A percentile compares a stretch with the other conserved stretches of the same genome.
Evolutionary conservation across 2,797 vertebrate genomes (phyloP).

Genomic region (Anableps anableps): DNA sequence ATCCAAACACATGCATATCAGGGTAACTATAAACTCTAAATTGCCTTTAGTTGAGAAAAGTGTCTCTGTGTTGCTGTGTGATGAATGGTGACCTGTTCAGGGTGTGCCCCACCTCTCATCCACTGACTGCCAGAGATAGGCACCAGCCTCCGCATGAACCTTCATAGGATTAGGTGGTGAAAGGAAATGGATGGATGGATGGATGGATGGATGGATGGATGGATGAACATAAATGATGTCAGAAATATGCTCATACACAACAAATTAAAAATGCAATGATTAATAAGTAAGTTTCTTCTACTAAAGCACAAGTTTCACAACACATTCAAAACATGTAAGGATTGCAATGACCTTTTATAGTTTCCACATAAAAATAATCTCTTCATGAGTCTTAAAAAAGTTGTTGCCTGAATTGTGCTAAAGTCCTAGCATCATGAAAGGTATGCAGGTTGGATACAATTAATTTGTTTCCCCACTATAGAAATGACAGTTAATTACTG

Average conservation of each 20-base stretch:
- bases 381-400: no score
- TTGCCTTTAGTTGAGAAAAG: background rate
- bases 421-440: background rate
- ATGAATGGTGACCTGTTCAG: background rate
- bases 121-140: background rate
- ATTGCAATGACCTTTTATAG: background rate
- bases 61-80: background rate
- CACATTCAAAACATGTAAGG: background rate
- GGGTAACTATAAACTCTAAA: background rate
- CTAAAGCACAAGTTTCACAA: background rate
- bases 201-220: background rate
- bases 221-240: background rate
- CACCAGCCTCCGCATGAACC: background rate
- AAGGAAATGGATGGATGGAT: background rate
- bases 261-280: background rate
- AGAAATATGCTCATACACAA: background rate
- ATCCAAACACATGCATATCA: background rate
- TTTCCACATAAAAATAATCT: background rate
- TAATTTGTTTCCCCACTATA: background rate
- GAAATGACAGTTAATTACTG: background rate
- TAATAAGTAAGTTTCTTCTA: background rate
- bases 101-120: background rate
- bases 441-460: background rate
- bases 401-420: background rate
- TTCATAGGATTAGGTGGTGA: background rate